These are phyloP conservation scores for Apamea anceps DNA, from an alignment of 2,888 invertebrate species.

Conservation along the genomic window DNA sequence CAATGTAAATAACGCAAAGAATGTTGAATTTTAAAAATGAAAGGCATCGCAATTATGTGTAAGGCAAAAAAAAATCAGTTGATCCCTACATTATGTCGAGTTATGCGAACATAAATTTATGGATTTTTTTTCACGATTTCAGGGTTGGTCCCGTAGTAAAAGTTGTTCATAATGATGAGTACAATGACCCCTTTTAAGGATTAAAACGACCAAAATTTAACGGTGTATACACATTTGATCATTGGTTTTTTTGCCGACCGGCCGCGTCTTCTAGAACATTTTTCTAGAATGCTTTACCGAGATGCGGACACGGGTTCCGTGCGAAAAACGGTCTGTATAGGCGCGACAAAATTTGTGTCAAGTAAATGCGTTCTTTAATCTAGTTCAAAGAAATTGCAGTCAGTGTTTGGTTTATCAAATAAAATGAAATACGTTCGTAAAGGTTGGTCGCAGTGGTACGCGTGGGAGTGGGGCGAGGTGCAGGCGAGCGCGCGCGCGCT, in stretches of 20 bases:
- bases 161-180: too few relatives aligned
- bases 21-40: background rate
- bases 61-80: background rate
- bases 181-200: too few relatives aligned
- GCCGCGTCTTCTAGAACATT: background rate
- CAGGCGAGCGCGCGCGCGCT: slow-evolving; percentile 69
- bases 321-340: background rate
- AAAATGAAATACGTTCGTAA: background rate
- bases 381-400: background rate
- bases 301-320: background rate
- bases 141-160: too few relatives aligned
- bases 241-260: background rate
- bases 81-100: too few relatives aligned
- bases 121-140: too few relatives aligned
- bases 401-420: background rate
- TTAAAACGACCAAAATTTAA: too few relatives aligned
- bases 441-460: slow-evolving; percentile 87
- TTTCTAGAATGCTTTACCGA: background rate
- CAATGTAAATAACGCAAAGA: background rate
- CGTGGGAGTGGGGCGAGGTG: slow-evolving; percentile 88
- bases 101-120: too few relatives aligned
- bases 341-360: background rate
- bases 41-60: background rate
- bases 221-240: background rate
- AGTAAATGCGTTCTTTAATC: background rate